Evolutionary conservation across 2,113 vertebrate species (phyloP).

Genomic region (Rhabdomys dilectus): DNA sequence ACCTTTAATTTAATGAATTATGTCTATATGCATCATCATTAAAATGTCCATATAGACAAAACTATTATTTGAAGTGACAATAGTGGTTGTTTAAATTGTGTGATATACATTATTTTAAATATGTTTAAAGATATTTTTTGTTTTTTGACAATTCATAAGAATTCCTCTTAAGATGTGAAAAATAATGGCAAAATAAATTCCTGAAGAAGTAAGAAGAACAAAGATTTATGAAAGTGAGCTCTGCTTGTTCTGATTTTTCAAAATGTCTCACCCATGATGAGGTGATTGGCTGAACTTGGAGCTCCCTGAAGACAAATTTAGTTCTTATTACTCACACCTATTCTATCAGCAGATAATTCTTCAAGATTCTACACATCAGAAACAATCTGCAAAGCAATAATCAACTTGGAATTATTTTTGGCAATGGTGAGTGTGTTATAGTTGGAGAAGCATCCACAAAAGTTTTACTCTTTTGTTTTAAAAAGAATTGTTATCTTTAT

Average conservation of each 20-base stretch:
- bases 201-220: neutral
- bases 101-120: neutral
- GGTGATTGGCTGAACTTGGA: neutral
- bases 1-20: neutral
- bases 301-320: constrained; percentile 33
- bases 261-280: neutral
- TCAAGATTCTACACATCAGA: constrained; percentile 38
- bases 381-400: constrained; percentile 53
- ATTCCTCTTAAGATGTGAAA: neutral
- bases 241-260: neutral
- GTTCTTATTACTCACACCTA: constrained; percentile 57
- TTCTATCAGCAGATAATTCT: constrained; percentile 46
- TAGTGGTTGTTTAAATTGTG: neutral
- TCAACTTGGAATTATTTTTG: constrained; percentile 64
- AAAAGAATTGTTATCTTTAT: constrained; percentile 45
- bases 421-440: constrained; percentile 37
- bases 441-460: constrained; percentile 57
- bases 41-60: neutral
- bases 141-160: neutral
- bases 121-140: neutral
- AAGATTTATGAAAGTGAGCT: neutral
- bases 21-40: neutral
- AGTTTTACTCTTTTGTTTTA: neutral
- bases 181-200: neutral
- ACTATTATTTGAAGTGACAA: neutral